phyloP scores from a whole-genome alignment of 2,888 invertebrate species.

The Pseudococcus longispinus region DNA sequence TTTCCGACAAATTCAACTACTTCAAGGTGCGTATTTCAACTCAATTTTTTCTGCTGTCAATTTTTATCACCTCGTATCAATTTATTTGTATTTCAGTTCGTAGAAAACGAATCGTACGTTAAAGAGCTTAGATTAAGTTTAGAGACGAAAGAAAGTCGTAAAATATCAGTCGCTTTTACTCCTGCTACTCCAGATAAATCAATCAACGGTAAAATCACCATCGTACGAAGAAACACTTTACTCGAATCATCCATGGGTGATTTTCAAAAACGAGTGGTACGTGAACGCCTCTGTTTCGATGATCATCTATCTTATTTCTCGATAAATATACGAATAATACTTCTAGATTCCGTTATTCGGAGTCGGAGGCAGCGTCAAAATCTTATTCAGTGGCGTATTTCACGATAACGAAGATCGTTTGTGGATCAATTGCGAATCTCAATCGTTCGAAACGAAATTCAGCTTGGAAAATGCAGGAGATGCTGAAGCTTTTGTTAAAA shows the following conservation, averaged over 20 bases:
- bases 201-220: constrained; percentile 55
- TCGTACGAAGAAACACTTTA: constrained; percentile 50
- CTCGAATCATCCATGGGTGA: constrained; percentile 45
- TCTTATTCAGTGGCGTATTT: constrained; percentile 48
- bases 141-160: constrained; percentile 58
- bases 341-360: constrained; percentile 57
- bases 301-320: neutral
- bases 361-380: constrained; percentile 43
- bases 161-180: constrained; percentile 57
- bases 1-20: constrained; percentile 55
- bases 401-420: constrained; percentile 57
- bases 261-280: constrained; percentile 55
- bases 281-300: neutral
- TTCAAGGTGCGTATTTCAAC: constrained; percentile 52
- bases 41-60: neutral
- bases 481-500: constrained; percentile 57
- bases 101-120: constrained; percentile 55
- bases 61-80: neutral
- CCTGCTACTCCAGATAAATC: constrained; percentile 57
- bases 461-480: constrained; percentile 57
- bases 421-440: constrained; percentile 58
- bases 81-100: constrained; percentile 48
- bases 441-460: constrained; percentile 57
- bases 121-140: constrained; percentile 58
- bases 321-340: neutral